Conservation (phyloP, 2,113 vertebrate genomes). For the Arizona elegans region DNA sequence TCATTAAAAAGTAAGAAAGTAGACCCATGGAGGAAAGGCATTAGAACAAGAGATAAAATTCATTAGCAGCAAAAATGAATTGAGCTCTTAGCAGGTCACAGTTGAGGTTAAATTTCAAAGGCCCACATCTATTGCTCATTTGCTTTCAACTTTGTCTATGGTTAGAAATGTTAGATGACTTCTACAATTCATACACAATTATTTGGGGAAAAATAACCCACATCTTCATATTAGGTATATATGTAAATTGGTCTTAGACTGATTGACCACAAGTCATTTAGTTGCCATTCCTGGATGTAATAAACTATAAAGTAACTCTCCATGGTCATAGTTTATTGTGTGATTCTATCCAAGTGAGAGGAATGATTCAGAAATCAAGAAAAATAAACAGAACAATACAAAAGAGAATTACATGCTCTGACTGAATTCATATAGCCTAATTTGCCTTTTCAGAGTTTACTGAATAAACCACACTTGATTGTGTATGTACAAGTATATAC, state of each 20-base stretch:
- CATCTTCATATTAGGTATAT: neutral
- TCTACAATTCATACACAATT: neutral
- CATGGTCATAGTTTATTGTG: neutral
- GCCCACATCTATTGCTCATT: neutral
- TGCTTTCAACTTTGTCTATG: neutral
- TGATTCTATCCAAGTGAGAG: neutral
- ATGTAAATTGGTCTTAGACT: neutral
- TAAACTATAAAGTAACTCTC: neutral
- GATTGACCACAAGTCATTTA: neutral
- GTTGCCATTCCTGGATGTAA: neutral
- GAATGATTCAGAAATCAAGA: neutral
- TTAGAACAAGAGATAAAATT: neutral
- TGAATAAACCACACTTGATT: neutral
- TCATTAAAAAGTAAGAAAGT: neutral
- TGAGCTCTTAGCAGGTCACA: neutral
- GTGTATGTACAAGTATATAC: neutral
- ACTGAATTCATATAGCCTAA: neutral
- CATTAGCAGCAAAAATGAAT: neutral
- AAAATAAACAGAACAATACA: neutral
- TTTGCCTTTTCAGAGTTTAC: neutral
- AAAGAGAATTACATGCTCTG: neutral
- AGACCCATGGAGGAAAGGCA: neutral
- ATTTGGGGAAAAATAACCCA: neutral
- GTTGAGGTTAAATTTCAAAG: neutral
- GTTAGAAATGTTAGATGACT: neutral